These are phyloP conservation scores for Diarsia dahlii DNA, from an alignment of 2,888 invertebrate genomes.

Conservation along the genomic window DNA sequence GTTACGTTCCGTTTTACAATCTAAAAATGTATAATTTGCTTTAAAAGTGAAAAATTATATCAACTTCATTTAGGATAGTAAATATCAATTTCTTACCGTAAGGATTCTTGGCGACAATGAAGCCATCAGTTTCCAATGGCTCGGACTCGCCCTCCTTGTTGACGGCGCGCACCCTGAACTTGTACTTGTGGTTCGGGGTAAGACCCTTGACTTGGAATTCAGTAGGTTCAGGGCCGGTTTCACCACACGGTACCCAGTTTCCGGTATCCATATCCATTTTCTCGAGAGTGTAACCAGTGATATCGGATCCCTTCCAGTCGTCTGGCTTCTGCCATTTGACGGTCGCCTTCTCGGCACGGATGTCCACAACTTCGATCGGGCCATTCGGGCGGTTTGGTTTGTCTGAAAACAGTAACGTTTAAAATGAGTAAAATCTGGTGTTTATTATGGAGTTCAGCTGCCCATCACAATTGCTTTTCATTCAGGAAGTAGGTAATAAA, in stretches of 20 bases:
- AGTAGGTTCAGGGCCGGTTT: constrained; percentile 95
- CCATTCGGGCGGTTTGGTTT: constrained; percentile 96
- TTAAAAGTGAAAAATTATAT: no score
- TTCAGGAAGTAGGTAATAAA: no score
- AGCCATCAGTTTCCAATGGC: constrained; percentile 96
- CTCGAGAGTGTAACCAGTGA: constrained; percentile 97
- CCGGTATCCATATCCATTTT: constrained; percentile 99
- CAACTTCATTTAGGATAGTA: no score
- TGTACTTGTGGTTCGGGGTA: constrained; percentile 98
- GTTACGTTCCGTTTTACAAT: constrained; percentile 33
- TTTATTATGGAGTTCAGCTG: no score
- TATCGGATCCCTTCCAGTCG: constrained; percentile 96
- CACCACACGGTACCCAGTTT: constrained; percentile 98
- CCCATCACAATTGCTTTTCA: no score
- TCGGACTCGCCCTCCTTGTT: constrained; percentile 99
- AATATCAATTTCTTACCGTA: constrained; percentile 92
- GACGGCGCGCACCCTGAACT: constrained; percentile 98
- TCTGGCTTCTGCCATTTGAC: constrained; percentile 98
- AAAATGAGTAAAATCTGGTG: neutral
- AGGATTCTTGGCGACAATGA: constrained; percentile 98
- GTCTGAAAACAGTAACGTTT: constrained; percentile 85
- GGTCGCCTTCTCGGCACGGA: constrained; percentile 97
- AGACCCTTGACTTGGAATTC: constrained; percentile 97
- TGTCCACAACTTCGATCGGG: constrained; percentile 96
- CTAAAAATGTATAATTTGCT: no score